phyloP scores from a whole-genome alignment of 2,888 invertebrate genomes.

The Dascillus cervinus region DNA sequence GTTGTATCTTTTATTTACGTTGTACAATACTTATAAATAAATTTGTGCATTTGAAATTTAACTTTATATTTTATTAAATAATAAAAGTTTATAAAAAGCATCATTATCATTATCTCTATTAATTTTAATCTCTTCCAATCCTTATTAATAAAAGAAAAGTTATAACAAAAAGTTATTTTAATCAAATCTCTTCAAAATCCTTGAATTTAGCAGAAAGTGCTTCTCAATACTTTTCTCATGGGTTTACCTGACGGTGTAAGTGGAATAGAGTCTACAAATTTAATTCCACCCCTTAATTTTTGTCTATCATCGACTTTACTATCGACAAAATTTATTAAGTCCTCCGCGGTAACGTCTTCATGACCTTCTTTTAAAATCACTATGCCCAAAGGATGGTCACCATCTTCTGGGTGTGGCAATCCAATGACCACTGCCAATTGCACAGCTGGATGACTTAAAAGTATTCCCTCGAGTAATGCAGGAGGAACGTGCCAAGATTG shows the following conservation, averaged over 20 bases:
- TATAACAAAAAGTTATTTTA: too few species aligned
- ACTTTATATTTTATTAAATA: too few species aligned
- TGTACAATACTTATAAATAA: too few species aligned
- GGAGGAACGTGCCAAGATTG: conserved; percentile 54
- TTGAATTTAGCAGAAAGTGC: too few species aligned
- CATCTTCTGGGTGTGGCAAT: conserved; percentile 56
- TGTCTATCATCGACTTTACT: conserved; percentile 27
- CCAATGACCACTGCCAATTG: conserved; percentile 76
- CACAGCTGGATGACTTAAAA: conserved; percentile 63
- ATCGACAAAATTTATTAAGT: conserved; percentile 24
- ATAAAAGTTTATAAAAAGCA: too few species aligned
- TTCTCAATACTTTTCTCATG: conserved; percentile 20
- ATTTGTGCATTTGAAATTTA: too few species aligned
- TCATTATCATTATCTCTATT: too few species aligned
- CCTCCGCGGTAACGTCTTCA: conserved; percentile 16
- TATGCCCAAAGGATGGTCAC: conserved; percentile 66
- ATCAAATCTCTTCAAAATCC: too few species aligned
- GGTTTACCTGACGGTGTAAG: conserved; percentile 29
- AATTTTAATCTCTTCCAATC: too few species aligned
- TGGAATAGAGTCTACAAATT: conserved; percentile 24
- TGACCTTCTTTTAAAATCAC: conserved; percentile 31
- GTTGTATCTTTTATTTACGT: too few species aligned
- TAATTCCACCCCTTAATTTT: conserved; percentile 28
- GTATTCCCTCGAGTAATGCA: conserved; percentile 66
- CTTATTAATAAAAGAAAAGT: too few species aligned